phyloP scores from a whole-genome alignment of 1,140 invertebrate genomes.

The Philotrypesis tridentata region DNA sequence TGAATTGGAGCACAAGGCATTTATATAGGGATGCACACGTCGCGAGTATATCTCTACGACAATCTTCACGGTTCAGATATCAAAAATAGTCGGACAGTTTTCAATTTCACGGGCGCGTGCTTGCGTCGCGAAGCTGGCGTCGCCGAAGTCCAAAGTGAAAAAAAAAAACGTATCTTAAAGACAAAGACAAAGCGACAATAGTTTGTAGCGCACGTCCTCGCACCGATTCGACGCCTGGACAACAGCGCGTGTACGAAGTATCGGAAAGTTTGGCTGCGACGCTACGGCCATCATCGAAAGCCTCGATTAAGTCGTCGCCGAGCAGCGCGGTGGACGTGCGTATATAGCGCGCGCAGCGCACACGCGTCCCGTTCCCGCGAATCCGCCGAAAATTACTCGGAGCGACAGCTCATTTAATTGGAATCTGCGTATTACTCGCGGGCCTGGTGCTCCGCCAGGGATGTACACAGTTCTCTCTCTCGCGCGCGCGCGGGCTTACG shows the following conservation, averaged over 20 bases:
- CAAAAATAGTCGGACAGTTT: not conserved
- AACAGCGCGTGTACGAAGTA: too few relatives aligned
- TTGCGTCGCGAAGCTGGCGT: too few relatives aligned
- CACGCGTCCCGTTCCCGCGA: not conserved
- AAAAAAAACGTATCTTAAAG: too few relatives aligned
- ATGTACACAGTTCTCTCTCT: not conserved
- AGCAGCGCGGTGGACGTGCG: too few relatives aligned
- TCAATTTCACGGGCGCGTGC: too few relatives aligned
- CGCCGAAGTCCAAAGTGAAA: too few relatives aligned
- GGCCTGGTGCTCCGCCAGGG: slow-evolving; percentile 56
- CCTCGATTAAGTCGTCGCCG: slow-evolving; percentile 1
- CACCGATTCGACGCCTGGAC: too few relatives aligned
- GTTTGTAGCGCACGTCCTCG: too few relatives aligned
- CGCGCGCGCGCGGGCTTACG: not conserved
- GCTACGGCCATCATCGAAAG: not conserved
- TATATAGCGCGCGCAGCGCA: too few relatives aligned
- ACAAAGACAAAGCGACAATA: too few relatives aligned
- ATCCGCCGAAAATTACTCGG: slow-evolving; percentile 36
- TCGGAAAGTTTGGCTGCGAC: too few relatives aligned
- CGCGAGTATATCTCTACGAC: not conserved
- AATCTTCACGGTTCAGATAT: too few relatives aligned
- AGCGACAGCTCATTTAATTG: slow-evolving; percentile 56
- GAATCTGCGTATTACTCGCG: slow-evolving; percentile 57
- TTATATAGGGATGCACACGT: not conserved
- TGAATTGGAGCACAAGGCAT: slow-evolving; percentile 13